A percentile compares a stretch with the other conserved stretches of the same genome.
Conservation (phyloP, 2,888 invertebrate genomes). For the Hermaeophaga mercurialis region DNA sequence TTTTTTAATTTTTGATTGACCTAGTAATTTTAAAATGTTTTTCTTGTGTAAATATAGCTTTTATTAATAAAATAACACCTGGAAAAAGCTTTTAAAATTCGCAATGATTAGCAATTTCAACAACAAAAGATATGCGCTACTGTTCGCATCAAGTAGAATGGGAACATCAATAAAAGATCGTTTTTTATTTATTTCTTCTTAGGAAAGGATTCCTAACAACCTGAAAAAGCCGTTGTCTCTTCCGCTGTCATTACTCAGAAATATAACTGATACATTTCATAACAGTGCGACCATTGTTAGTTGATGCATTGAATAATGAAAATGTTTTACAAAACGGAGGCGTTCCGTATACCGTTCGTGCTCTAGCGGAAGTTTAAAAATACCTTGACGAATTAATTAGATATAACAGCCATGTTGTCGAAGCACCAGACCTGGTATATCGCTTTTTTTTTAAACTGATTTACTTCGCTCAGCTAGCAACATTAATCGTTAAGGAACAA, state of each 20-base stretch:
- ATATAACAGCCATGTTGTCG: conserved; percentile 28
- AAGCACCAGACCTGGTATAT: conserved; percentile 20
- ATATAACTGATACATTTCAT: conserved; percentile 16
- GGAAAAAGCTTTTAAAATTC: too few relatives aligned
- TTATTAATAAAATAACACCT: too few relatives aligned
- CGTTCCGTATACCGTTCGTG: conserved; percentile 22
- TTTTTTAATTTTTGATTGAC: too few relatives aligned
- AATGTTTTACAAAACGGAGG: conserved; percentile 26
- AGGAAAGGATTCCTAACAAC: neutral
- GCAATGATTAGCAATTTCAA: too few relatives aligned
- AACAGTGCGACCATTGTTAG: conserved; percentile 1
- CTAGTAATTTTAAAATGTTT: too few relatives aligned
- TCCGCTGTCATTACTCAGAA: conserved; percentile 6
- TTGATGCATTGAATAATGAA: conserved; percentile 17
- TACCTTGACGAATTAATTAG: conserved; percentile 36
- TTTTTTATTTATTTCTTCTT: neutral
- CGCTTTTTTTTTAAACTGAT: conserved; percentile 11
- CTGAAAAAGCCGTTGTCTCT: neutral
- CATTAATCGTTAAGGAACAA: too few relatives aligned
- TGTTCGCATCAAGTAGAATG: neutral
- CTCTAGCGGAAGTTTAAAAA: conserved; percentile 34
- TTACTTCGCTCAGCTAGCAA: too few relatives aligned
- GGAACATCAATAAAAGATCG: neutral
- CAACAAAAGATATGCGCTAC: too few relatives aligned
- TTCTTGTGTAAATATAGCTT: too few relatives aligned